Evolutionary conservation across 1,140 invertebrate species (phyloP), one percentile per base, ranked within the genome.

Genomic region (Pseudobourletiella spinata): DNA sequence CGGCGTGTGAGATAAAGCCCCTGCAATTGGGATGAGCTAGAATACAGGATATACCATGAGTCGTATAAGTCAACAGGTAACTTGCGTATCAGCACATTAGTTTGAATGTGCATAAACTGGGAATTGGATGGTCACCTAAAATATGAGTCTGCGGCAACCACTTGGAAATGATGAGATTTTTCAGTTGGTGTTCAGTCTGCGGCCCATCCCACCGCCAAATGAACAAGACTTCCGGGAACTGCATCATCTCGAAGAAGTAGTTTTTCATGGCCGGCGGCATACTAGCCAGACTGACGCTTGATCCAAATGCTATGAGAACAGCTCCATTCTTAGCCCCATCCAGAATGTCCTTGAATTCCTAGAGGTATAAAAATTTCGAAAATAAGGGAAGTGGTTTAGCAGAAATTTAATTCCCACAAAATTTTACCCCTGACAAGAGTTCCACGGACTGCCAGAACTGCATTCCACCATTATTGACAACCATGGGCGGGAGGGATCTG

Each of bases 71-170:
- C 11, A 25, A 48, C 46, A 18, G 20, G 14, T 26, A 32, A 20
- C 18, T 39, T 15, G 3, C n/a, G 8, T 35, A 18, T 14, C 20
- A 39, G 24, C 20, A 57, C 42, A 50, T 59, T 3, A 18, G 30
- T 30, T 26, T 11, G 20, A 26, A 8, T 22, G n/a, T n/a, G n/a
- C n/a, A n/a, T n/a, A n/a, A n/a, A n/a, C n/a, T n/a, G n/a, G n/a
- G n/a, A n/a, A n/a, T n/a, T n/a, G n/a, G n/a, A n/a, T n/a, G n/a
- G n/a, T 54, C 16, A 83, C 82, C 86, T 32, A 90, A 76, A 28
- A 91, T 79, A 72, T 90, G 87, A 71, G 89, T 87, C 72, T 91
- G 88, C 1, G 88, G 87, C 66, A 88, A 75, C 87, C 88, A 91
- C n/a, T 46, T 43, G 11, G 65, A 42, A 3, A 61, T 43, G 4